Evolutionary conservation across 2,797 vertebrate genomes (phyloP).

Genomic region (Leuciscus waleckii): DNA sequence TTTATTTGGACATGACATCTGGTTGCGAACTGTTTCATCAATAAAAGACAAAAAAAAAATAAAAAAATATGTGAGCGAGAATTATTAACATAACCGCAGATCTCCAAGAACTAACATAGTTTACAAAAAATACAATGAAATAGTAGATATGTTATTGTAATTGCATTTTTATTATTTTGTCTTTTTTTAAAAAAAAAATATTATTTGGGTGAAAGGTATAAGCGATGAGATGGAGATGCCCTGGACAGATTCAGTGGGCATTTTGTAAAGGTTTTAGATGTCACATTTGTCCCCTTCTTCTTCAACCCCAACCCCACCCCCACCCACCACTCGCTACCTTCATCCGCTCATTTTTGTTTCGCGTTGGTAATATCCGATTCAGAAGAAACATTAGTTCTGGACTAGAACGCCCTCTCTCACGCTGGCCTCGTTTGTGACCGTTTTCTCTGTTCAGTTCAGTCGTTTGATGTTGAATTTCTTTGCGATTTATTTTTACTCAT

Average conservation of each 20-base stretch:
- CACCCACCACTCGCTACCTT: slow-evolving; percentile 27
- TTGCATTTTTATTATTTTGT: slow-evolving; percentile 30
- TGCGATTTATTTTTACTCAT: slow-evolving; percentile 37
- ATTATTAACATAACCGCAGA: slow-evolving; percentile 67
- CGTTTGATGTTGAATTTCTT: slow-evolving; percentile 57
- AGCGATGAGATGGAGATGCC: slow-evolving; percentile 56
- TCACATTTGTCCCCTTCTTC: slow-evolving; percentile 46
- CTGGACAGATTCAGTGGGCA: slow-evolving; percentile 33
- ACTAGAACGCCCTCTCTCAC: slow-evolving; percentile 74
- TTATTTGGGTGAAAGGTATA: slow-evolving; percentile 51
- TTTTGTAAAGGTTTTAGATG: slow-evolving; percentile 28
- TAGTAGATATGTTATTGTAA: slow-evolving; percentile 44
- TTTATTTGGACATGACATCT: slow-evolving; percentile 83
- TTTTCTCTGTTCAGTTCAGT: slow-evolving; percentile 78
- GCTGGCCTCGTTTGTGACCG: slow-evolving; percentile 79
- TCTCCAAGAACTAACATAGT: slow-evolving; percentile 69
- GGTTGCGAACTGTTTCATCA: slow-evolving; percentile 81
- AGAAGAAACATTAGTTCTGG: slow-evolving; percentile 63
- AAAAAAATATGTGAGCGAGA: slow-evolving; percentile 59
- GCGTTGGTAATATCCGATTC: slow-evolving; percentile 36
- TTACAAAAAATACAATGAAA: slow-evolving; percentile 46
- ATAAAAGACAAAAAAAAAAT: slow-evolving; percentile 62
- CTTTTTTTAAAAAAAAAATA: too few species aligned
- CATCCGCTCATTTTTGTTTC: slow-evolving; percentile 43
- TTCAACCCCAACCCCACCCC: neutral